phyloP scores from a whole-genome alignment of 2,888 invertebrate species.

The Lepidochrysops patricia region DNA sequence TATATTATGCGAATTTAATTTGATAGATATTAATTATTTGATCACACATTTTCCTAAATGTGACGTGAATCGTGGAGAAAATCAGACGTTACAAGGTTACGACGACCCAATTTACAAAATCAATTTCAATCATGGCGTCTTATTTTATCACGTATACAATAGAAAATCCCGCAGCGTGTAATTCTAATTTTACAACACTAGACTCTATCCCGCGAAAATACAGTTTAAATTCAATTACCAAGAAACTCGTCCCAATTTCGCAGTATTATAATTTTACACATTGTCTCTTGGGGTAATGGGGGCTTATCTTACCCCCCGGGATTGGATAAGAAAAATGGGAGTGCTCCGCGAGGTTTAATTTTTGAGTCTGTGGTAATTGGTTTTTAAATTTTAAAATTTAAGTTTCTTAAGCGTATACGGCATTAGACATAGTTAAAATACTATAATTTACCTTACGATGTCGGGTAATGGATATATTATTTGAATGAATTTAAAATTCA shows the following conservation, averaged over 20 bases:
- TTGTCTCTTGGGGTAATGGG: background rate
- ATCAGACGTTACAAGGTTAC: background rate
- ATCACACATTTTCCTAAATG: background rate
- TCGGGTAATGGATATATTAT: no score
- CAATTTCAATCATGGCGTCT: background rate
- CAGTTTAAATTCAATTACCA: background rate
- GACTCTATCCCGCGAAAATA: background rate
- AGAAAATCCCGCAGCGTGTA: background rate
- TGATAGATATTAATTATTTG: background rate
- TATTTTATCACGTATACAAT: background rate
- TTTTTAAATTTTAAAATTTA: background rate
- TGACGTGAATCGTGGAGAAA: background rate
- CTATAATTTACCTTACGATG: no score
- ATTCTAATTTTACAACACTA: background rate
- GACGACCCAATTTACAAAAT: background rate
- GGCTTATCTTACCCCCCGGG: background rate
- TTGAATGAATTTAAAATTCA: no score
- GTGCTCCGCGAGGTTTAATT: background rate
- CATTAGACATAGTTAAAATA: no score
- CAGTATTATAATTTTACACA: constrained; percentile 8
- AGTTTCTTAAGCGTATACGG: background rate
- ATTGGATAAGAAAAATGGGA: background rate
- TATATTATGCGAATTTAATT: no score
- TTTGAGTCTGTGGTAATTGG: background rate
- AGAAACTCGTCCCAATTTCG: constrained; percentile 3